Base-by-base conservation (phyloP, 2,113 vertebrate genomes). In the Mustela lutreola region DNA sequence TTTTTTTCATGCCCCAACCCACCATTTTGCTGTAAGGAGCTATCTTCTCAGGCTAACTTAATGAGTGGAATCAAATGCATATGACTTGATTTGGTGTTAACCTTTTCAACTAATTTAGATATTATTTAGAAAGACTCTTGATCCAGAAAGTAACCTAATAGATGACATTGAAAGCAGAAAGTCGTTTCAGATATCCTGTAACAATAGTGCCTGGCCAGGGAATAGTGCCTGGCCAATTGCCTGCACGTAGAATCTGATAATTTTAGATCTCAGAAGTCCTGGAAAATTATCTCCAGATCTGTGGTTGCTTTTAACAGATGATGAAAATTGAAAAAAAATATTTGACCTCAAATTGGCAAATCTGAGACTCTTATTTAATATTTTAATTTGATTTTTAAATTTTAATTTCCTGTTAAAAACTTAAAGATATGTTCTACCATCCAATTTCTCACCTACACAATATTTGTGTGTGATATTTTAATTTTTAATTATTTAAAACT, bases 21-120 rank as follows among this genome's bases (percentile, higher is more conserved):
- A 48, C 8, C 19, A 63, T 67, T 96, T 94, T 0, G 5, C 26
- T 7, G 33, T 19, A 21, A 11, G 81, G 12, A 81, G 16, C 12
- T 50, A 48, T 24, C 63, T 36, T 76, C 36, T 48, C 42, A 42
- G 36, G 31, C 26, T 42, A 73, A 48, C n/a, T 62, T 62, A 86
- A 53, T 83, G 19, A 87, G 10, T 70, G 16, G 88, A 91, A 45
- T 76, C 76, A 63, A 93, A 39, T 60, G 15, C 2, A 26, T 56
- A 16, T 33, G 2, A 91, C 50, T 80, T 91, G 24, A 58, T 42
- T 63, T 63, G 50, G 7, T 15, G 31, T 81, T 73, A 63, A 4
- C 2, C 28, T 79, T 94, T 82, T 71, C 62, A 73, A 70, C 80
- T 92, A 83, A 86, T 93, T 58, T 86, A 86, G 19, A 67, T 85